Base-by-base conservation (phyloP, 2,113 vertebrate species). In the Salvator merianae region DNA sequence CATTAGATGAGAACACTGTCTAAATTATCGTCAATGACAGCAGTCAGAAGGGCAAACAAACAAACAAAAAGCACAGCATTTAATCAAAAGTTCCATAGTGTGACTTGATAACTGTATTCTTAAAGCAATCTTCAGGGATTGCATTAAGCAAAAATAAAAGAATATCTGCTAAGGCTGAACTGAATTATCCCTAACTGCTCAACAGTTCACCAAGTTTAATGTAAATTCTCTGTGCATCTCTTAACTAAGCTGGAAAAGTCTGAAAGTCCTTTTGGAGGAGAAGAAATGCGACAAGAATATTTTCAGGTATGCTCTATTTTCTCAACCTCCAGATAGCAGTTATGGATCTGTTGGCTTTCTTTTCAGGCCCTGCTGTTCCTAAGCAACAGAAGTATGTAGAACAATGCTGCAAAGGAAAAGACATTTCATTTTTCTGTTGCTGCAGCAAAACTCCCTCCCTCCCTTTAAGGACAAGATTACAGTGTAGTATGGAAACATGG, bases 341-440 rank as follows among this genome's bases (percentile, higher is more conserved):
- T 84, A 79, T 63, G 69, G n/a, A 55, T 84, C 22, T 69, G 43
- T 32, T 16, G 8, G 34, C 65, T 69, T 70, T 71, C 50, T 62
- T 62, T 84, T 70, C n/a, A 28, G 75, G 59, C 36, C 47, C 50
- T 62, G 50, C 68, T 84, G 76, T 84, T 84, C 55, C 83, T 78
- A 84, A 84, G 83, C 76, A 79, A 84, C 76, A 84, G 68, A 62
- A n/a, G 68, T 43, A 84, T 62, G 71, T 83, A 83, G 72, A 73
- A 38, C 71, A 75, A 63, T 47, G 66, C 34, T 43, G 50, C 40
- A 69, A 59, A 84, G 38, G 75, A 24, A 59, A 72, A 69, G 50
- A 30, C 65, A 70, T 24, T 40, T 70, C 36, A 26, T 28, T 69
- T 47, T 84, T 16, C 34, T 43, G 30, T 71, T 77, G 65, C 66